phyloP scores from a whole-genome alignment of 2,888 invertebrate species.

The Drosophila koepferae region DNA sequence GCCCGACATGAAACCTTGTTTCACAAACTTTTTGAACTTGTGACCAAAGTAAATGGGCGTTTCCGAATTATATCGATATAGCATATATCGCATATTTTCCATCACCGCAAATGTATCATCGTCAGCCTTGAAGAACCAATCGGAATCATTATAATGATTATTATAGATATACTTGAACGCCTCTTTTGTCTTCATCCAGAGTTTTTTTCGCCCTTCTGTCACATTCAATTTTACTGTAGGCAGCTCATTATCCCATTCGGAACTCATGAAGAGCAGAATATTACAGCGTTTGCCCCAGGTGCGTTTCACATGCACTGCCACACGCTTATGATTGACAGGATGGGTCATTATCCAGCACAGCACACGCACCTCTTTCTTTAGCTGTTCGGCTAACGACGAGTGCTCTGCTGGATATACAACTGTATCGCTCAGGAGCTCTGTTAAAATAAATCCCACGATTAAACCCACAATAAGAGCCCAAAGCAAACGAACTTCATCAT shows the following conservation, averaged over 20 bases:
- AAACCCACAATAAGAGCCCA: neutral
- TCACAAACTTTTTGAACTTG: neutral
- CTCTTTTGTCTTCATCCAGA: neutral
- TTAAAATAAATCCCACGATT: neutral
- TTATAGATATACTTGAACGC: neutral
- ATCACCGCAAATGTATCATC: neutral
- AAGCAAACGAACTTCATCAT: neutral
- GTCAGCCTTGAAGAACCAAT: conserved; percentile 1
- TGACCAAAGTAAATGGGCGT: conserved; percentile 1
- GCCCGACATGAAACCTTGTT: neutral
- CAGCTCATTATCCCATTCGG: neutral
- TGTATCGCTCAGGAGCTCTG: neutral
- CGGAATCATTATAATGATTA: neutral
- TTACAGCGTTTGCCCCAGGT: conserved; percentile 3
- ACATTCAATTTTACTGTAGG: neutral
- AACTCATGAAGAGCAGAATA: conserved; percentile 6
- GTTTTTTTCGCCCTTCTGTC: neutral
- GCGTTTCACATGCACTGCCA: neutral
- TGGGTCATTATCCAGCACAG: neutral
- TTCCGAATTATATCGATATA: neutral
- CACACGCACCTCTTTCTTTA: neutral
- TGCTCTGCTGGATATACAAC: neutral
- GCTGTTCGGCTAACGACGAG: neutral
- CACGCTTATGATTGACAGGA: neutral
- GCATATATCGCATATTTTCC: neutral